phyloP scores from a whole-genome alignment of 2,888 invertebrate genomes.

The Andrena praecox region DNA sequence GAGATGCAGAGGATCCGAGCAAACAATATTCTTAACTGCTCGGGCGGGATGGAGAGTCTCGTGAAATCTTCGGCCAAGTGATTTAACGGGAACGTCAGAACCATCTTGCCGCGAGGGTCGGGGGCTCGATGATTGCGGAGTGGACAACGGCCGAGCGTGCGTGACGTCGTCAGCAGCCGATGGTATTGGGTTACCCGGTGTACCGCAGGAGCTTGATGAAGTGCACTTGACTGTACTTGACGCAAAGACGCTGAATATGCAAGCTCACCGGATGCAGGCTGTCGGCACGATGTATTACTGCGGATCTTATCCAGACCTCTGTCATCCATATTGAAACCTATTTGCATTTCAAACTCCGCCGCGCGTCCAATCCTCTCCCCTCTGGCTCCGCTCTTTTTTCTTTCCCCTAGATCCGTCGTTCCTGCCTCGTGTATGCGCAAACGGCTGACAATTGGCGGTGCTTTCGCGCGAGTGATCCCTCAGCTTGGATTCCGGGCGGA shows the following conservation, averaged over 20 bases:
- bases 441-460: slow-evolving; percentile 24
- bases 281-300: slow-evolving; percentile 83
- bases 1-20: too few relatives aligned
- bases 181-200: slow-evolving; percentile 60
- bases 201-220: slow-evolving; percentile 76
- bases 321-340: slow-evolving; percentile 79
- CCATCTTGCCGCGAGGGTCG: neutral
- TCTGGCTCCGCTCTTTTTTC: neutral
- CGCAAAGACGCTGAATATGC: slow-evolving; percentile 82
- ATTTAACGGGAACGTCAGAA: neutral
- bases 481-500: too few relatives aligned
- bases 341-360: slow-evolving; percentile 77
- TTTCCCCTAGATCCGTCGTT: neutral
- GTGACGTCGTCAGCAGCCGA: slow-evolving; percentile 60
- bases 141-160: slow-evolving; percentile 56
- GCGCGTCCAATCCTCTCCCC: slow-evolving; percentile 5
- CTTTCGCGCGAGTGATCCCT: neutral
- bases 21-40: too few relatives aligned
- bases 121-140: slow-evolving; percentile 36
- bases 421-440: slow-evolving; percentile 30
- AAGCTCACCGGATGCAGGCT: slow-evolving; percentile 82
- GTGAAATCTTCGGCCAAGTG: neutral
- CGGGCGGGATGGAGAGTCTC: neutral
- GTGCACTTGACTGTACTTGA: slow-evolving; percentile 78
- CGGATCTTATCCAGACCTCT: slow-evolving; percentile 81